A percentile compares a stretch with the other conserved stretches of the same genome.
Evolutionary conservation across 2,888 invertebrate genomes (phyloP).

Genomic region (Archips xylosteana): DNA sequence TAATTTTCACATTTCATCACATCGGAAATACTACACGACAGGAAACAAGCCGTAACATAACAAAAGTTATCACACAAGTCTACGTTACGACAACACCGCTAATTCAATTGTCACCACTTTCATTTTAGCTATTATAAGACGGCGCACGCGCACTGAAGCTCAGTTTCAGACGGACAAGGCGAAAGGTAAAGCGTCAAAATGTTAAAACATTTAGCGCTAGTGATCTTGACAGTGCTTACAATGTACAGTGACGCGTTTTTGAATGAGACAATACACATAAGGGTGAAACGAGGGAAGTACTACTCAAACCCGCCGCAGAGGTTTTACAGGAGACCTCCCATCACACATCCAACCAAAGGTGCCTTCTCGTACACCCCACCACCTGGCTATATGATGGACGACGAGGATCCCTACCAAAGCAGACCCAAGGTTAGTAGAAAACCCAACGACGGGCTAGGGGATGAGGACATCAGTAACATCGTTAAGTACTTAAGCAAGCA

Average conservation of each 20-base stretch:
- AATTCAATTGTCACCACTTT: constrained; percentile 79
- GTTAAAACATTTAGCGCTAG: constrained; percentile 44
- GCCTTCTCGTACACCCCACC: constrained; percentile 71
- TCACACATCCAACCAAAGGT: constrained; percentile 56
- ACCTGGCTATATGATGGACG: constrained; percentile 58
- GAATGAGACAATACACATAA: constrained; percentile 49
- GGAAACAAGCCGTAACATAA: constrained; percentile 24
- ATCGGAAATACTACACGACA: not conserved
- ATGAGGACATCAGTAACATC: constrained; percentile 72
- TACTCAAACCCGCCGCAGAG: constrained; percentile 63
- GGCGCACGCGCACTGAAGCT: constrained; percentile 62
- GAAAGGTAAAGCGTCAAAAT: constrained; percentile 43
- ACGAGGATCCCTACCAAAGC: constrained; percentile 56
- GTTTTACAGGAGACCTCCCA: constrained; percentile 67
- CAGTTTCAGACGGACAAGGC: constrained; percentile 62
- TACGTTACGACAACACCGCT: constrained; percentile 49
- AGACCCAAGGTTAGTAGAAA: constrained; percentile 70
- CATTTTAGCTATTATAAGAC: constrained; percentile 75
- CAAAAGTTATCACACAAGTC: constrained; percentile 34
- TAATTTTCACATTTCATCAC: constrained; percentile 22
- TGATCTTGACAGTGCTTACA: constrained; percentile 52
- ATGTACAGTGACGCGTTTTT: constrained; percentile 53
- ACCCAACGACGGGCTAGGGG: constrained; percentile 66
- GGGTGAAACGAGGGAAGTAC: constrained; percentile 72
- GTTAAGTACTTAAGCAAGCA: constrained; percentile 73